Base-by-base conservation (phyloP, 1,140 invertebrate genomes). In the Streblospio benedicti region DNA sequence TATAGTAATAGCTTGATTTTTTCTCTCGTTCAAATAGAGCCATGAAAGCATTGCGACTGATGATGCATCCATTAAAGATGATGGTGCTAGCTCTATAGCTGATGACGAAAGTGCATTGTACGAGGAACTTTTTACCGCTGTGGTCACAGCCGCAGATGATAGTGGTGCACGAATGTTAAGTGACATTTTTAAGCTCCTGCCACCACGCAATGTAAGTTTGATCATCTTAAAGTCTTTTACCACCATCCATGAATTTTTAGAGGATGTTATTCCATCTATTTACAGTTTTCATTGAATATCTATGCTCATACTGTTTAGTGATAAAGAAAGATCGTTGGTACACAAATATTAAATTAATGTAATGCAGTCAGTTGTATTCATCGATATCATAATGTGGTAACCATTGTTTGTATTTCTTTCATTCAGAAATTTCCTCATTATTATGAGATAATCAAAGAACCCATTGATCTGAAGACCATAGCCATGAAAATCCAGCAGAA, bases 101-200 rank as follows among this genome's bases (percentile, higher is more conserved):
- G 63, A 65, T 12, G 63, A 65, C 20, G 49, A 55, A 6, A 52
- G 60, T 4, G 27, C 25, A 16, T 18, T 55, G 14, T 50, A 50
- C 23, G 89, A 91, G 77, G 88, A 91, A 71, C 78, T 93, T 9
- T 92, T 92, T 75, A 83, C 84, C 45, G 83, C 89, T 49, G 86
- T 96, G 9, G 87, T 90, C 82, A 83, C 83, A 18, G 87, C 90
- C 20, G 84, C 83, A 35, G 85, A 89, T 67, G 76, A 79, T 35
- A 90, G 92, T 88, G 89, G 45, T 81, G 90, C 16, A 80, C n/a
- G n/a, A n/a, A n/a, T n/a, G n/a, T n/a, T 96, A 18, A 87, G 92
- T 75, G 83, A 84, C 23, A 86, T 85, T 65, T 97, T 97, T 76
- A 89, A 93, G 72, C 81, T 95, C 25, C 81, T 96, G 49, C 93